Evolutionary conservation across 2,797 vertebrate species (phyloP), one percentile per base, ranked within the genome.

Genomic region (Pipistrellus pygmaeus): DNA sequence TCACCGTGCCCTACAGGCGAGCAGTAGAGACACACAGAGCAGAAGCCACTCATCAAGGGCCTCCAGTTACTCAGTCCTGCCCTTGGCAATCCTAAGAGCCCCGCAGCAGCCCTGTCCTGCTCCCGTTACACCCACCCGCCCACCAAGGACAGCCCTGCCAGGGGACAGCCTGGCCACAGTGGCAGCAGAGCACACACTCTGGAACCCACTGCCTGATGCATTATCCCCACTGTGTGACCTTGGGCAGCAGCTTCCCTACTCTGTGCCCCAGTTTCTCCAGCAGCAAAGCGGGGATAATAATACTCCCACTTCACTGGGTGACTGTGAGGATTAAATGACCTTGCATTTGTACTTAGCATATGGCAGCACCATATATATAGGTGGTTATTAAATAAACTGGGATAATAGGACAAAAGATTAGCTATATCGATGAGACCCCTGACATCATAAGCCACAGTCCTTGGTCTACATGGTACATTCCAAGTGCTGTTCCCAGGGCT

Each of bases 311-410:
- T 62, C 17, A 5, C 15, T 9, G 8, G 5, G 66, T 4, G 2
- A 17, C 69, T 1, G 4, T 13, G 53, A 66, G 55, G 30, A 48
- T 17, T 1, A 5, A 17, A 1, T 1, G 41, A 38, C 69, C 81
- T 10, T 20, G 1, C 6, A 14, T 48, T 2, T 72, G 44, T 6
- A 0, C 11, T 27, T 3, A 3, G 62, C 20, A 41, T 1, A 1
- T 1, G 15, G 0, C 2, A 21, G 57, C 48, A 8, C 17, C 8
- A 0, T 1, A 4, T 5, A 0, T 1, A 4, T 5, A 8, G n/a
- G 38, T 6, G 0, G 14, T 1, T 23, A 8, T 21, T 32, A 53
- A 8, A 30, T 0, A n/a, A 69, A 69, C 1, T 27, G 38, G 30
- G 41, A n/a, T 5, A 44, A 46, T 0, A 2, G 92, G 51, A 46